Percentiles rank a stretch among this genome's conserved stretches.
These are phyloP conservation scores for Drosophila barbarae DNA, from an alignment of 2,888 invertebrate species.

Conservation along the genomic window DNA sequence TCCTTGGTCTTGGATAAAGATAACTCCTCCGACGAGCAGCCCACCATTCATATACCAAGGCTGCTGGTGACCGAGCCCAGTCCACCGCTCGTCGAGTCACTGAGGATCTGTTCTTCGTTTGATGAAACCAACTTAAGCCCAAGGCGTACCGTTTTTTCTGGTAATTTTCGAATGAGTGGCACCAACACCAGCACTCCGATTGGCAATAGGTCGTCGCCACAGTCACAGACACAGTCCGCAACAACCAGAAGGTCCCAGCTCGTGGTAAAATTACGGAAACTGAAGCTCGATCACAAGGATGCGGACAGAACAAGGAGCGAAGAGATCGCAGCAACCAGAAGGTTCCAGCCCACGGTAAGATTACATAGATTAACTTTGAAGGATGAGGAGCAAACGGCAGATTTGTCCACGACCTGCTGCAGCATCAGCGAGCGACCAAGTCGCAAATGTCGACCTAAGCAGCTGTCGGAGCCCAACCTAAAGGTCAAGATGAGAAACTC, in stretches of 20 bases:
- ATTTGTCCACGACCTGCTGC: neutral
- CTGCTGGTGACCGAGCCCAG: conserved; percentile 1
- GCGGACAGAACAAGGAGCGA: too few relatives aligned
- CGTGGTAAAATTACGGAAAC: too few relatives aligned
- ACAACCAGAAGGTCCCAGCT: too few relatives aligned
- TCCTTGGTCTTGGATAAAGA: neutral
- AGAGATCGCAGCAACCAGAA: neutral
- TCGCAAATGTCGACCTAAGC: conserved; percentile 45
- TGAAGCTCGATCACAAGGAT: too few relatives aligned
- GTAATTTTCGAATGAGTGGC: neutral
- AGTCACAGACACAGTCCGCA: too few relatives aligned
- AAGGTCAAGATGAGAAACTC: conserved; percentile 30
- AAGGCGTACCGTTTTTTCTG: neutral
- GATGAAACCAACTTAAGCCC: neutral
- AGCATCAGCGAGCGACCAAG: conserved; percentile 26
- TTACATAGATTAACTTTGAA: neutral
- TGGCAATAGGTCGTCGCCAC: neutral
- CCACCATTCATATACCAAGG: neutral
- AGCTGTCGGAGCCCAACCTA: conserved; percentile 37
- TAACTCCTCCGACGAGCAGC: neutral
- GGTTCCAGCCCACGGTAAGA: neutral
- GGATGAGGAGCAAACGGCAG: neutral
- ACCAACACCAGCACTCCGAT: conserved; percentile 18
- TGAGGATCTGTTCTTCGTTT: neutral
- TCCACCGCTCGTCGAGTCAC: neutral